Evolutionary conservation across 2,797 vertebrate species (phyloP).

Genomic region (Eurystomus glaucurus): DNA sequence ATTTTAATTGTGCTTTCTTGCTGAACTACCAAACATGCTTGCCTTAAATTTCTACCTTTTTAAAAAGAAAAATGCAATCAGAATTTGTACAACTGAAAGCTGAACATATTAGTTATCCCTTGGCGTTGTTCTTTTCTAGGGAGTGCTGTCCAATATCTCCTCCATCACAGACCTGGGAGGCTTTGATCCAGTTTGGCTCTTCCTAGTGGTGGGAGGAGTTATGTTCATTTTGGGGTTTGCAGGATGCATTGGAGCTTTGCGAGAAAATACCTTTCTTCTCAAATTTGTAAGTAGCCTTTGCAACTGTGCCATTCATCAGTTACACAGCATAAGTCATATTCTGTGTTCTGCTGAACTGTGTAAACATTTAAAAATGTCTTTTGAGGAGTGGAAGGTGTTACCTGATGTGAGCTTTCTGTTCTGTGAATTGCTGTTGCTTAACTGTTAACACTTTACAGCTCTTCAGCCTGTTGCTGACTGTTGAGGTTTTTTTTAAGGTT

Average conservation of each 20-base stretch:
- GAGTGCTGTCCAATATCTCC: conserved; percentile 98
- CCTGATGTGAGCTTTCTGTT: neutral
- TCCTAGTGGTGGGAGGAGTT: conserved; percentile 96
- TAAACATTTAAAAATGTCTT: neutral
- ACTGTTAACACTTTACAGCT: neutral
- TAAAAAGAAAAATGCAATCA: neutral
- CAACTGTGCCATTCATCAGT: neutral
- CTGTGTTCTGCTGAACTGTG: neutral
- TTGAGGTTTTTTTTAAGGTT: neutral
- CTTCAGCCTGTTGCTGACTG: neutral
- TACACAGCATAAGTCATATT: neutral
- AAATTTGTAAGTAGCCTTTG: conserved; percentile 92
- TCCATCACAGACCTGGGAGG: conserved; percentile 98
- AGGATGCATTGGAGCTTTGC: conserved; percentile 96
- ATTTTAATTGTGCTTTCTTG: neutral
- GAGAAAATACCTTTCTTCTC: conserved; percentile 97
- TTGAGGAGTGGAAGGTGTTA: neutral
- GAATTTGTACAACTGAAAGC: neutral
- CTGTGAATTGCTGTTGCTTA: neutral
- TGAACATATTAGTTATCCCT: neutral
- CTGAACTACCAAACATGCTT: neutral
- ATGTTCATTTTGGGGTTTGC: conserved; percentile 99
- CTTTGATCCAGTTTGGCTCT: conserved; percentile 98
- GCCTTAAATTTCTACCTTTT: neutral
- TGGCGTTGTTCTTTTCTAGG: conserved; percentile 81